Evolutionary conservation across 2,888 invertebrate genomes (phyloP), one percentile per base, ranked within the genome.

Genomic region (Cephonodes hylas): DNA sequence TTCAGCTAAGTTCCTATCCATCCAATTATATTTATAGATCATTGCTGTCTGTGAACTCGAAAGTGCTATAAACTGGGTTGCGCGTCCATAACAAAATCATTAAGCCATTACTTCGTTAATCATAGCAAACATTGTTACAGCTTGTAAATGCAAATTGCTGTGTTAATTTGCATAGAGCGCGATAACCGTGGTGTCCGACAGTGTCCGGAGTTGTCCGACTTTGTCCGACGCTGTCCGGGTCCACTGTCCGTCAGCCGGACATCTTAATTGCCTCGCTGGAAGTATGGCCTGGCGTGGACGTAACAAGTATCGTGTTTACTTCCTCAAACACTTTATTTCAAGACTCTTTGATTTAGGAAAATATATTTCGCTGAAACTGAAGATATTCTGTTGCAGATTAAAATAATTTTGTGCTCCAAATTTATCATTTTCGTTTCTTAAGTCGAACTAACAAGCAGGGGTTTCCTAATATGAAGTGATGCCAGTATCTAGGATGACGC

Each of bases 201-300:
- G 18, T 53, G 53, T 27, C 53, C 18, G 18, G 25, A 15, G 44
- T 18, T 44, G 44, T 44, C 44, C 20, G 44, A 20, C 20, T n/a
- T 23, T 27, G 48, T 31, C 56, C 58, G 38, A 25, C 62, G 53
- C 34, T 68, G 70, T 67, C 68, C 68, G 66, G 66, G 72, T 67
- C 66, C 34, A 34, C 34, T 34, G 34, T 70, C 69, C 66, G 70
- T 69, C 74, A 65, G 58, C 38, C 64, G 64, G 79, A 80, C 77
- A 77, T 75, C 71, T 76, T 79, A 77, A 80, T 80, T 78, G 73
- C 75, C 69, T 67, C 66, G 69, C 66, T 70, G 67, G 66, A 34
- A 10, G 34, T 34, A 34, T 34, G 15, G 5, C 53, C 13, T 46
- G n/a, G 22, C 62, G 64, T 65, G 27, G 53, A 18, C 13, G n/a